Percentiles rank a stretch among this genome's conserved stretches.
Conservation (phyloP, 2,113 vertebrate genomes). For the Apaloderma vittatum region DNA sequence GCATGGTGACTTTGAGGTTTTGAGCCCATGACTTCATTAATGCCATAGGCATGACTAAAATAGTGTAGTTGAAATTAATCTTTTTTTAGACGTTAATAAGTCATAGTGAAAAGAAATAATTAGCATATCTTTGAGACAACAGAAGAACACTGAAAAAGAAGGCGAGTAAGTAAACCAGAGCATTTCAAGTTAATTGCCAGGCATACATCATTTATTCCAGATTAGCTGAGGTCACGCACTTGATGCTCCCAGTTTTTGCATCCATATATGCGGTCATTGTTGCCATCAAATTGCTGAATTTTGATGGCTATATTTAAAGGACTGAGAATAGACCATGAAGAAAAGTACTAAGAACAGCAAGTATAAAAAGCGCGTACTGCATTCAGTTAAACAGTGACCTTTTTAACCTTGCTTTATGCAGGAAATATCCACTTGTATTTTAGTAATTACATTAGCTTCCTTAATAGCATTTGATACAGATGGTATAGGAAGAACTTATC, state of each 20-base stretch:
- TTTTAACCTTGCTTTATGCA: constrained; percentile 64
- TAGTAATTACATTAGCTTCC: constrained; percentile 68
- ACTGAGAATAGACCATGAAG: constrained; percentile 61
- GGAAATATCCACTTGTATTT: constrained; percentile 72
- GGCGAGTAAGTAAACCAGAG: constrained; percentile 78
- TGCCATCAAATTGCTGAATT: constrained; percentile 78
- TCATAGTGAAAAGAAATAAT: constrained; percentile 54
- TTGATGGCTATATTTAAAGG: constrained; percentile 76
- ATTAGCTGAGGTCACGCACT: constrained; percentile 84
- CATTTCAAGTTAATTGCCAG: constrained; percentile 86
- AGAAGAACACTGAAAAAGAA: constrained; percentile 79
- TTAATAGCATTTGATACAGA: constrained; percentile 69
- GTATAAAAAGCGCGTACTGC: background rate
- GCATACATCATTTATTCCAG: constrained; percentile 86
- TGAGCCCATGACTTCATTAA: constrained; percentile 45
- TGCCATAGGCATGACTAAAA: constrained; percentile 48
- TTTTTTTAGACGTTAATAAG: constrained; percentile 50
- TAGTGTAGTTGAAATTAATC: constrained; percentile 23
- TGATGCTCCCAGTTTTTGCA: constrained; percentile 69
- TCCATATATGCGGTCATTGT: constrained; percentile 82
- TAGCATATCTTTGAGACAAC: constrained; percentile 41
- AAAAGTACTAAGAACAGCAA: constrained; percentile 44
- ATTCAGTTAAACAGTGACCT: constrained; percentile 53
- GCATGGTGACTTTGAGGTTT: constrained; percentile 26
- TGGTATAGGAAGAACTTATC: constrained; percentile 39